Evolutionary conservation across 2,888 invertebrate genomes (phyloP), one percentile per base, ranked within the genome.

Genomic region (Cosmia pyralina): DNA sequence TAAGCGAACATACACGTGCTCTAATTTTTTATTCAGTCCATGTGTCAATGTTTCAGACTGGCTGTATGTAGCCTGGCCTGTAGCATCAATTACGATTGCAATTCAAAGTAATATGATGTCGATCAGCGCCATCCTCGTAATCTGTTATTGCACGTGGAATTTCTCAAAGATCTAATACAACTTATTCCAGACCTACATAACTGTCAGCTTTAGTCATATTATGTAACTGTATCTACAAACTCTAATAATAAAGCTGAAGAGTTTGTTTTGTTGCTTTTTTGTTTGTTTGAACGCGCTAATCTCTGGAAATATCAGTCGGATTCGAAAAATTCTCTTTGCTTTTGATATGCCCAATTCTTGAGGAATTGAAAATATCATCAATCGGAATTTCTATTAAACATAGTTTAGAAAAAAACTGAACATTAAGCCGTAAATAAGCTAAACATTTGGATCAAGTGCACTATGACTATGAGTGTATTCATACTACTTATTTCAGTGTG

Each of bases 381-480:
- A n/a, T n/a, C n/a, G n/a, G n/a, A n/a, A n/a, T n/a, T n/a, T n/a
- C n/a, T n/a, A n/a, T n/a, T n/a, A n/a, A n/a, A n/a, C n/a, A n/a
- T n/a, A n/a, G n/a, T n/a, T n/a, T n/a, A n/a, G n/a, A n/a, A n/a
- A n/a, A n/a, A n/a, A n/a, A n/a, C n/a, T n/a, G n/a, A n/a, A n/a
- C n/a, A n/a, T n/a, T n/a, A 52, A 46, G 28, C n/a, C 28, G 8
- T 28, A 66, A 38, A 77, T 53, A 84, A 38, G 11, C 17, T 17
- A 48, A 59, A 73, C 41, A 68, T 83, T 41, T 72, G 28, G 75
- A 75, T 77, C 74, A 85, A 82, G 77, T 78, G 74, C 75, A 76
- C 60, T 59, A 72, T 81, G 67, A 60, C 34, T 34, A 34, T 4
- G 34, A 34, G 60, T 67, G 62, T 62, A 65, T 80, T 74, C 59